Base-by-base conservation (phyloP, 1,140 invertebrate genomes). In the Protaetia brevitarsis region DNA sequence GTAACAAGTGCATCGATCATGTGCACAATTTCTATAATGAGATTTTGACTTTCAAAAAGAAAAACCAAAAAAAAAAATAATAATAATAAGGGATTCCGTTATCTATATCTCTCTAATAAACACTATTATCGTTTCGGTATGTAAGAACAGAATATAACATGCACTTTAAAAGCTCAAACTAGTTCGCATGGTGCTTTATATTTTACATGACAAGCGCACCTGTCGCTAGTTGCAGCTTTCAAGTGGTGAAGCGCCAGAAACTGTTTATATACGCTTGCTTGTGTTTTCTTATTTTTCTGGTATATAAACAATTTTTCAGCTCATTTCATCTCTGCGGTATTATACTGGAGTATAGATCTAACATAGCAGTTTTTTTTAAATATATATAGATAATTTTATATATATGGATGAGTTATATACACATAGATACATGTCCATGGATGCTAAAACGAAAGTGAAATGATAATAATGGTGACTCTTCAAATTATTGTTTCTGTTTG, bases 1-100 rank as follows among this genome's bases (percentile, higher is more conserved):
- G n/a, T n/a, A 61, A 64, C 61, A 66, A 68, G 70, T 71, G 70
- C 70, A 71, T 71, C 68, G 69, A 68, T 60, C 70, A 51, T 71
- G 70, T 71, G 70, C 70, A 71, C 68, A 67, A 67, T 56, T 69
- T 68, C 70, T 67, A 68, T 65, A 34, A 34, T 34, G n/a, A n/a
- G n/a, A n/a, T 45, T 8, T 4, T 45, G 2, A 21, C 23, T 45
- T 21, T 45, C 41, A 45, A 45, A 45, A 45, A 45, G 19, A 45
- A 23, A 4, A 45, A 45, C n/a, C 10, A 45, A 45, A 45, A 45
- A 45, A 45, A 45, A 45, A 19, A 1, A 4, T 21, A 4, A n/a
- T n/a, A n/a, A n/a, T n/a, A n/a, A n/a, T n/a, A n/a, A n/a, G n/a
- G n/a, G n/a, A n/a, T n/a, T n/a, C n/a, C n/a, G n/a, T n/a, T 29